Percentiles rank a stretch among this genome's conserved stretches.
Evolutionary conservation across 2,113 vertebrate species (phyloP).

Genomic region (Urocynchramus pylzowi): DNA sequence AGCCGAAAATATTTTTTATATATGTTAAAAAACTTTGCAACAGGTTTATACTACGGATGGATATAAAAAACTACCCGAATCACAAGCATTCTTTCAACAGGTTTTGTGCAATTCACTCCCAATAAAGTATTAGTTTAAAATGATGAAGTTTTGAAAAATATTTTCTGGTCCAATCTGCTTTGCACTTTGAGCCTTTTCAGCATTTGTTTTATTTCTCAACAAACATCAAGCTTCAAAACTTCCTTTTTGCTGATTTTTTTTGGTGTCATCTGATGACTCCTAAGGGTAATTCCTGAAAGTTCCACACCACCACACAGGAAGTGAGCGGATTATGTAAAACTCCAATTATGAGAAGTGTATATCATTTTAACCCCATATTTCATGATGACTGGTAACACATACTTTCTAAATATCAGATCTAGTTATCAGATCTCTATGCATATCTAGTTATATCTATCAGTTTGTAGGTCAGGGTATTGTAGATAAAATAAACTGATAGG

Average conservation of each 20-base stretch:
- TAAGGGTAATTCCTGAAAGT: background rate
- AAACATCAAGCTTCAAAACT: background rate
- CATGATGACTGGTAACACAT: rapidly evolving
- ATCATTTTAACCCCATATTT: background rate
- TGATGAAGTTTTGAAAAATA: background rate
- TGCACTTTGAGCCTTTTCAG: background rate
- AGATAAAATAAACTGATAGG: background rate
- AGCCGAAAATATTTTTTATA: background rate
- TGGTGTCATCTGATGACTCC: background rate
- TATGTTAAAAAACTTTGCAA: background rate
- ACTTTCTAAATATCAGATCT: background rate
- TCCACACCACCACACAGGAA: rapidly evolving
- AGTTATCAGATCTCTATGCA: background rate
- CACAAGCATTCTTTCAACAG: background rate
- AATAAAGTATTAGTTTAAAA: background rate
- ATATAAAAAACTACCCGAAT: background rate
- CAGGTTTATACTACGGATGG: background rate
- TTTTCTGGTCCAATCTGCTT: background rate
- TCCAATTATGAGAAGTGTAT: rapidly evolving
- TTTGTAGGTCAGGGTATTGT: background rate
- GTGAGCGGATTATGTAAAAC: background rate
- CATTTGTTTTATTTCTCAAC: background rate
- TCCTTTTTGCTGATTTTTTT: background rate
- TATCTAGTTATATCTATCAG: background rate
- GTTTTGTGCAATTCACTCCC: background rate